phyloP scores from a whole-genome alignment of 2,888 invertebrate genomes.

The Clunio marinus region DNA sequence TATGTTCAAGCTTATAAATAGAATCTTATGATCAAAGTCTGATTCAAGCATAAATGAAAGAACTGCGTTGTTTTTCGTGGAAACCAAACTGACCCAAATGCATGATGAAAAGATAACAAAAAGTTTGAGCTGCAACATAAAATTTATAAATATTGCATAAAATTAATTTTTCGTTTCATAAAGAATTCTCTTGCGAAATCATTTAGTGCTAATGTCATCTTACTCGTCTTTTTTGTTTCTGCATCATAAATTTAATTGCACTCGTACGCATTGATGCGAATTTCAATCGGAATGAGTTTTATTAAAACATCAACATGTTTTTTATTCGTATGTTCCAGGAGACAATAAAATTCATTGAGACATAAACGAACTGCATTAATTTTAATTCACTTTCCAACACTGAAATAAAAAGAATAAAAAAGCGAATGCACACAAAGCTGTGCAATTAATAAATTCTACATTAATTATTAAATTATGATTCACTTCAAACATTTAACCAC shows the following conservation, averaged over 20 bases:
- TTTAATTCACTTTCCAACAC: neutral
- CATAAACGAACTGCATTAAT: neutral
- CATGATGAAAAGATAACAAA: neutral
- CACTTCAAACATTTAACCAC: neutral
- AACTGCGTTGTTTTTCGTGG: neutral
- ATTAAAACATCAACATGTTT: neutral
- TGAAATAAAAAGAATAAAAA: neutral
- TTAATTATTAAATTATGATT: neutral
- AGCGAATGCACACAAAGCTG: neutral
- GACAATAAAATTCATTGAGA: constrained; percentile 1
- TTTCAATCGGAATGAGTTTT: neutral
- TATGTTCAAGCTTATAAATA: no score
- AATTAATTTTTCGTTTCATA: constrained; percentile 18
- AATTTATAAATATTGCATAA: constrained; percentile 32
- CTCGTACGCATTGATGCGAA: neutral
- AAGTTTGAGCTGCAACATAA: neutral
- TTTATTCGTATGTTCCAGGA: neutral
- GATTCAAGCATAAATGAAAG: neutral
- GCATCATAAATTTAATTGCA: neutral
- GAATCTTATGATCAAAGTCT: no score
- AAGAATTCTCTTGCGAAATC: neutral
- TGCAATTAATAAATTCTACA: neutral
- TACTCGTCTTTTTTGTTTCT: neutral
- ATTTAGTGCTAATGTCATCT: neutral
- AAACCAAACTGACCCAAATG: neutral